Evolutionary conservation across 2,888 invertebrate species (phyloP), one percentile per base, ranked within the genome.

Genomic region (Agrochola circellaris): DNA sequence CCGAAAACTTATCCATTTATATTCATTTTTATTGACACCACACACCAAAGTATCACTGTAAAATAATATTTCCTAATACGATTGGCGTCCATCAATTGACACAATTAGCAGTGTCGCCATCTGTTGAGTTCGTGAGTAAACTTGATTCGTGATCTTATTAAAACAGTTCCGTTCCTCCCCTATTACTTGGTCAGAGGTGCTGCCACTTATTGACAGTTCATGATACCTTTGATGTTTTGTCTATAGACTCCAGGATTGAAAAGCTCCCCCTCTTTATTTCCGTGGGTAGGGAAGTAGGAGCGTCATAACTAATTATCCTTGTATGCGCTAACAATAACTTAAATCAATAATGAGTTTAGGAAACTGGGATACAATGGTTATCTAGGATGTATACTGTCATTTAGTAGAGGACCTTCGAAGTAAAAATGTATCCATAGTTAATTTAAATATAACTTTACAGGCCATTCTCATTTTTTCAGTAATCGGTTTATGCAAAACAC

Each of bases 91-190:
- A 75, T 79, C 73, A 83, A 81, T 81, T 80, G 74, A 79, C 60
- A 79, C 79, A 87, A 86, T 87, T 85, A 88, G 74, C 77, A 69
- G 69, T 81, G 67, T 60, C 81, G 62, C 83, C 72, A 81, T 82
- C 81, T 76, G 74, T 51, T 61, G 65, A 73, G 56, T 56, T 81
- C 73, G 73, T 77, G 73, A 79, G 84, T 75, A 82, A 91, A 89
- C 87, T 90, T 87, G 76, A 85, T 88, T 89, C 84, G 38, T 87
- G 83, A 88, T 88, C 89, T 87, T 84, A 85, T 90, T 90, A 90
- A 74, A 79, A 56, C 78, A 75, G 83, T 87, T 86, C 82, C 84
- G 82, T 73, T 83, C 62, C 74, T 15, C 73, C 34, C 62, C 38
- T 26, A 23, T 30, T 58, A n/a, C 64, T 48, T 51, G 60, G 75